Percentiles rank a stretch among this genome's conserved stretches.
Evolutionary conservation across 2,113 vertebrate species (phyloP).

Genomic region (Indicator maculatus): DNA sequence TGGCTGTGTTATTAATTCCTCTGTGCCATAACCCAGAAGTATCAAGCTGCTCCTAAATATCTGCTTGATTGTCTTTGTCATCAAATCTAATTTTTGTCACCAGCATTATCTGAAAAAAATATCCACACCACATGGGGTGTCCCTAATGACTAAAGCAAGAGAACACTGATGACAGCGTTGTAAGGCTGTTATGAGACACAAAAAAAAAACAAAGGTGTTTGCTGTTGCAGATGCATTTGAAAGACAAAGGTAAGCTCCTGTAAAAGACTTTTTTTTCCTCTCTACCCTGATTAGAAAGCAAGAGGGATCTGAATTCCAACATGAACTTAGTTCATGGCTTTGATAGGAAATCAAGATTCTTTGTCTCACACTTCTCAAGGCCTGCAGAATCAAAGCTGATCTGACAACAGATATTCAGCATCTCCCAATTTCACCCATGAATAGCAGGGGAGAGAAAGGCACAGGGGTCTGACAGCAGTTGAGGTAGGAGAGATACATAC

Average conservation of each 20-base stretch:
- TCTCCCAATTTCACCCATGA: neutral
- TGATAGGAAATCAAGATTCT: neutral
- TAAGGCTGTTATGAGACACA: neutral
- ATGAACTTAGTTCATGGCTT: neutral
- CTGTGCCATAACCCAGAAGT: neutral
- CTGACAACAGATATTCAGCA: neutral
- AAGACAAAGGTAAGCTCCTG: neutral
- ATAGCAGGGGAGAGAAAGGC: neutral
- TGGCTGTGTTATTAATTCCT: neutral
- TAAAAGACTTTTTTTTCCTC: neutral
- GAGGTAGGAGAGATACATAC: fast-evolving
- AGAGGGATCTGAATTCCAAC: neutral
- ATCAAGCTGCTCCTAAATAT: neutral
- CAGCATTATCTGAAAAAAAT: neutral
- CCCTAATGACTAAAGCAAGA: neutral
- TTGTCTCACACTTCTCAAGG: neutral
- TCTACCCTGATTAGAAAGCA: neutral
- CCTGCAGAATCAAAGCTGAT: neutral
- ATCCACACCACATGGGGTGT: neutral
- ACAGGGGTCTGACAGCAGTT: neutral
- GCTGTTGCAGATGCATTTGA: neutral
- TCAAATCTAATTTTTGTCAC: neutral
- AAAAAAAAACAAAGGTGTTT: neutral
- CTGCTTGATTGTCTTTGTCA: neutral
- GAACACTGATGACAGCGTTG: neutral